Percentiles rank a stretch among this genome's conserved stretches.
These are phyloP conservation scores for Paramormyrops kingsleyae DNA, from an alignment of 2,113 vertebrate genomes.

Conservation along the genomic window DNA sequence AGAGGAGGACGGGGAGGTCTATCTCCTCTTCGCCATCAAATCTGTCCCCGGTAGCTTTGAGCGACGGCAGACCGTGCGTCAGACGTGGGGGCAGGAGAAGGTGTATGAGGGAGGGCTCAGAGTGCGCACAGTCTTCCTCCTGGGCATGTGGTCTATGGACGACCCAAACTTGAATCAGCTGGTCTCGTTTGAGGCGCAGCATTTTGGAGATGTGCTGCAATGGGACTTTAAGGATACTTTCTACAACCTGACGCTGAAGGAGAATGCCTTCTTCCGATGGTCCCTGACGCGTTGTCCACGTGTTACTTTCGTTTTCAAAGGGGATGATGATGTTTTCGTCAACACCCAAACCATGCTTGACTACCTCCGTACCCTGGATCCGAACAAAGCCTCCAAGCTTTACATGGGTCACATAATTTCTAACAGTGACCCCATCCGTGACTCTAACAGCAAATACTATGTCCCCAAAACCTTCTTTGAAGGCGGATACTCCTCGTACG, in stretches of 20 bases:
- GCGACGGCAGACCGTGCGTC: conserved; percentile 54
- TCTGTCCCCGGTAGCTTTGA: conserved; percentile 53
- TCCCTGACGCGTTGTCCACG: conserved; percentile 42
- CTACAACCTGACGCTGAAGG: conserved; percentile 62
- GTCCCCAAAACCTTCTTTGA: conserved; percentile 58
- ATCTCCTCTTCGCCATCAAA: conserved; percentile 64
- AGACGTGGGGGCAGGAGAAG: conserved; percentile 60
- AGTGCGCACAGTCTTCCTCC: conserved; percentile 56
- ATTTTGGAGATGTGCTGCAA: conserved; percentile 57
- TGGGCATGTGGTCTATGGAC: conserved; percentile 44
- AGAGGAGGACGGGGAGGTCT: neutral
- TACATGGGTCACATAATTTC: conserved; percentile 66
- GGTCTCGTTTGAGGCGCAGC: conserved; percentile 51
- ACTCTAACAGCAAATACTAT: conserved; percentile 65
- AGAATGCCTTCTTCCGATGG: conserved; percentile 60
- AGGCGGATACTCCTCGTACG: conserved; percentile 58
- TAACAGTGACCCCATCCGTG: conserved; percentile 51
- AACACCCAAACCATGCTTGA: conserved; percentile 59
- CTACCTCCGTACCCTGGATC: conserved; percentile 49
- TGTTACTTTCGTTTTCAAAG: conserved; percentile 60
- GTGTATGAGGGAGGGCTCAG: conserved; percentile 18
- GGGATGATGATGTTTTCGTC: conserved; percentile 76
- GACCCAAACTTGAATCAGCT: conserved; percentile 48
- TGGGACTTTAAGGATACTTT: conserved; percentile 68
- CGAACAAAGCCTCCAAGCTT: conserved; percentile 35